These are phyloP conservation scores for Microcebus tavaratra DNA, from an alignment of 2,113 vertebrate species.

Conservation along the genomic window DNA sequence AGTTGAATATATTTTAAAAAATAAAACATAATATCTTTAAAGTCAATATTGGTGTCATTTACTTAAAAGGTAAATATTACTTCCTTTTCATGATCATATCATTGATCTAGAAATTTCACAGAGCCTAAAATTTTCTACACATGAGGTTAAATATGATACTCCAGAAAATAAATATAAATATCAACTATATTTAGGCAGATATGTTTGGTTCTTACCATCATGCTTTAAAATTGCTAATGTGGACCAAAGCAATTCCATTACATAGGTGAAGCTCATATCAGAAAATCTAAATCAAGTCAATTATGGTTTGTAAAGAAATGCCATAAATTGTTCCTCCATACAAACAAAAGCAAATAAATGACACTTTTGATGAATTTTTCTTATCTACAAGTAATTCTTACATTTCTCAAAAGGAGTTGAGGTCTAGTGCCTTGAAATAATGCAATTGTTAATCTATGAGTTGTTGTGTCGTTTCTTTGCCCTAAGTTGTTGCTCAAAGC, in stretches of 20 bases:
- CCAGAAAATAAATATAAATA: conserved; percentile 27
- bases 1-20: background rate
- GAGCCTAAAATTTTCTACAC: background rate
- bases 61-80: background rate
- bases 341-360: conserved; percentile 62
- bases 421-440: conserved; percentile 37
- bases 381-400: conserved; percentile 47
- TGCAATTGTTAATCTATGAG: background rate
- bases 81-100: background rate
- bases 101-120: background rate
- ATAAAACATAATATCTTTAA: background rate
- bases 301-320: conserved; percentile 57
- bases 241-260: conserved; percentile 18
- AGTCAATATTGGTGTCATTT: background rate
- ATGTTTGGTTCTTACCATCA: background rate
- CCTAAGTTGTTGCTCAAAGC: conserved; percentile 21
- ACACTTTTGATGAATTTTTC: conserved; percentile 38
- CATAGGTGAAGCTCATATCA: background rate
- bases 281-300: conserved; percentile 41
- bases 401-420: conserved; percentile 23
- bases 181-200: conserved; percentile 17
- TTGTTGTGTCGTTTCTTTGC: conserved; percentile 27
- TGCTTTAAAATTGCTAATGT: conserved; percentile 32
- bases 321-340: background rate
- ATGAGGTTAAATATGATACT: background rate